Base-by-base conservation (phyloP, 2,113 vertebrate species). In the Gymnarchus niloticus region DNA sequence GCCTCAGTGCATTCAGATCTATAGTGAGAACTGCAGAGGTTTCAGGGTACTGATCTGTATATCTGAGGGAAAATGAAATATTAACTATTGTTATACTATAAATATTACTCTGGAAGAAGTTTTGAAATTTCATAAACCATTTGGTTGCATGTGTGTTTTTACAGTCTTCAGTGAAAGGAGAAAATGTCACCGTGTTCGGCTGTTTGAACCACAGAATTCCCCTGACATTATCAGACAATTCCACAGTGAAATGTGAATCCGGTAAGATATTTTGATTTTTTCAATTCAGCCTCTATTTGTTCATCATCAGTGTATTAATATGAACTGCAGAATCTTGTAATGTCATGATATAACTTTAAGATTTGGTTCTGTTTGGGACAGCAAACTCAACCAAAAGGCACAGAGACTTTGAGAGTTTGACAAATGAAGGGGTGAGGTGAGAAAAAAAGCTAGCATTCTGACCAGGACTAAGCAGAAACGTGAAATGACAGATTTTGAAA, bases 171-270 rank as follows among this genome's bases (percentile, higher is more conserved):
- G 87, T 96, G 87, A 94, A 81, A 83, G 97, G 96, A 4, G 95
- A 97, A 87, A 98, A 99, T 0, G 94, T 97, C 87, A 99, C 98
- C 0, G 96, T 99, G 83, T 97, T 99, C 0, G 98, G 97, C 54
- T 99, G 98, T 91, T 92, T 99, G 89, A 98, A 96, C 90, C 97
- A 98, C 0, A 97, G 97, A 90, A 97, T 97, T 91, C 98, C 98
- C 0, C 91, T 99, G 90, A 96, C 94, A 0, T 92, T 96, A 0
- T 82, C 90, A 33, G 96, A 97, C 90, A 96, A 97, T 56, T 81
- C 95, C 0, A 95, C 96, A 0, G 87, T 96, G 89, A 98, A 94
- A 86, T 99, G 98, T 5, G 95, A 97, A 92, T 97, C 96, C 86
- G 98, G 98, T 99, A 93, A n/a, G 87, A 83, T 3, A 44, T 28